Evolutionary conservation across 2,888 invertebrate genomes (phyloP).

Genomic region (Pyrrhopygopsis socrates): DNA sequence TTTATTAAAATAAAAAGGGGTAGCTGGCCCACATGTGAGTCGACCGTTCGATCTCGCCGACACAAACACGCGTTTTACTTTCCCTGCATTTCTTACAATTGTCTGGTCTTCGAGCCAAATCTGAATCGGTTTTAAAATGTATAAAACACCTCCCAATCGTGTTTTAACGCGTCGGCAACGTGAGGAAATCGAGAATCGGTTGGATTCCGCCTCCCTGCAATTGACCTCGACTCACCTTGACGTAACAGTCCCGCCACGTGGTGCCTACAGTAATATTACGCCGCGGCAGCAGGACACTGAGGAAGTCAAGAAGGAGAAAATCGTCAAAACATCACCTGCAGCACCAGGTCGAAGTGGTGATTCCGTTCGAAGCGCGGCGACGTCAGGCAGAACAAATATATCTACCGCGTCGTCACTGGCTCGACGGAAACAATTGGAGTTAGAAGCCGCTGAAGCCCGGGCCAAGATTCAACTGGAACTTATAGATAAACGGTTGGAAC

Average conservation of each 20-base stretch:
- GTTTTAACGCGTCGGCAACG: slow-evolving; percentile 38
- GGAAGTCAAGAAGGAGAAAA: background rate
- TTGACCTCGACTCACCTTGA: background rate
- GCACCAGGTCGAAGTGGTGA: slow-evolving; percentile 24
- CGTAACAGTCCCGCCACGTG: background rate
- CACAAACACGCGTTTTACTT: too few relatives aligned
- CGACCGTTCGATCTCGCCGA: too few relatives aligned
- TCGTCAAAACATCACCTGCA: background rate
- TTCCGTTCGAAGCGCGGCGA: slow-evolving; percentile 36
- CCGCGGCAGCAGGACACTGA: background rate
- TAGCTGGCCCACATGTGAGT: too few relatives aligned
- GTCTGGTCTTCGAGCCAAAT: slow-evolving; percentile 53
- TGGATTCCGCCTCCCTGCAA: slow-evolving; percentile 20
- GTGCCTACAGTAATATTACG: background rate
- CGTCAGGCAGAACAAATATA: slow-evolving; percentile 38
- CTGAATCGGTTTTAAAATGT: slow-evolving; percentile 19
- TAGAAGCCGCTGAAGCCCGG: slow-evolving; percentile 72
- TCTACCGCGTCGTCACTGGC: slow-evolving; percentile 40
- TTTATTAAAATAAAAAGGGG: too few relatives aligned
- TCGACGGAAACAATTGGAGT: slow-evolving; percentile 46
- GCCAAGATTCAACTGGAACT: slow-evolving; percentile 65
- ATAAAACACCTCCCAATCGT: slow-evolving; percentile 13
- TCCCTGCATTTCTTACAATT: too few relatives aligned
- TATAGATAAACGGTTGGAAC: slow-evolving; percentile 43
- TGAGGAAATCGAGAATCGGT: slow-evolving; percentile 11